Evolutionary conservation across 2,113 vertebrate species (phyloP).

Genomic region (Semicossyphus pulcher): DNA sequence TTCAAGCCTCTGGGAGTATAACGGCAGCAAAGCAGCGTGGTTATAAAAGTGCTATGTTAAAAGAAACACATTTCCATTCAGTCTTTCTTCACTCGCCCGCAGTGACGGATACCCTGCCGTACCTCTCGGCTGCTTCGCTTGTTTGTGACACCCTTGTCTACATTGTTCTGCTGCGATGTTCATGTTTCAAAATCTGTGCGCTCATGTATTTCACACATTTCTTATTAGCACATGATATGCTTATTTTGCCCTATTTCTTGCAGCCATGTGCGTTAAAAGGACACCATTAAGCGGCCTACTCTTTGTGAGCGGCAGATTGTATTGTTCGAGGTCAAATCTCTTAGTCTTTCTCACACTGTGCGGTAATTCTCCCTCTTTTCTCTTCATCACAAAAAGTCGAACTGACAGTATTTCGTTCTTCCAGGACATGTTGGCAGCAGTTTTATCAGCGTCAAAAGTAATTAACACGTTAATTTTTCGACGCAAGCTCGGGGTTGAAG

Average conservation of each 20-base stretch:
- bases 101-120: background rate
- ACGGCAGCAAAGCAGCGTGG: background rate
- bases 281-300: constrained; percentile 9
- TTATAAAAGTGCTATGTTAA: background rate
- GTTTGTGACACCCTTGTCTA: background rate
- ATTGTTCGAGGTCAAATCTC: background rate
- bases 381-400: constrained; percentile 13
- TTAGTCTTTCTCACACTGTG: background rate
- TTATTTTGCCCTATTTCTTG: constrained; percentile 39
- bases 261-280: constrained; percentile 9
- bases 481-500: background rate
- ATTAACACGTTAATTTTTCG: constrained; percentile 22
- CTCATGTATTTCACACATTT: background rate
- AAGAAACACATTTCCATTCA: background rate
- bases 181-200: constrained; percentile 17
- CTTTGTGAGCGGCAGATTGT: background rate
- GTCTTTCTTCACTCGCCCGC: background rate
- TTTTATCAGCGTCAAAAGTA: constrained; percentile 41
- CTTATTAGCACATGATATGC: constrained; percentile 28
- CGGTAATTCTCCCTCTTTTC: background rate
- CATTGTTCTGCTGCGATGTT: background rate
- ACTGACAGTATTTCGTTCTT: constrained; percentile 14
- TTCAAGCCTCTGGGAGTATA: constrained; percentile 12
- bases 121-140: constrained; percentile 4
- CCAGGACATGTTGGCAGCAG: constrained; percentile 19